phyloP scores from a whole-genome alignment of 2,888 invertebrate species.

The Acanthoscelides obtectus region DNA sequence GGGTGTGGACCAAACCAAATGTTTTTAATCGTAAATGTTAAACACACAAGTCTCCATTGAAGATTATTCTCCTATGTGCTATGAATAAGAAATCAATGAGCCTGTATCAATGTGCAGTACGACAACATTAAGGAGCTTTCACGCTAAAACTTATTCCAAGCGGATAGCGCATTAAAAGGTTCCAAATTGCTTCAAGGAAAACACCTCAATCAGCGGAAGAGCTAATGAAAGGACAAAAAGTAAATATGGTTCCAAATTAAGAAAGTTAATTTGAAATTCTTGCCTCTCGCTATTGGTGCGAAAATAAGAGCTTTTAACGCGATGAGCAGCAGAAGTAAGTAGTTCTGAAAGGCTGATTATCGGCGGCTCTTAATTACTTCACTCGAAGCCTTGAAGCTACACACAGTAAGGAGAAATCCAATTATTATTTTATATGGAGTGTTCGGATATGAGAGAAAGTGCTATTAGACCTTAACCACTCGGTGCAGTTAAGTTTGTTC shows the following conservation, averaged over 20 bases:
- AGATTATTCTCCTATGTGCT: too few relatives aligned
- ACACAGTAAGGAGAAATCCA: background rate
- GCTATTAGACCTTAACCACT: too few relatives aligned
- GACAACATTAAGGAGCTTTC: too few relatives aligned
- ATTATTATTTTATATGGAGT: background rate
- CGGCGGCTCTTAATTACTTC: background rate
- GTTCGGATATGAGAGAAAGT: too few relatives aligned
- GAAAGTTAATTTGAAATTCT: background rate
- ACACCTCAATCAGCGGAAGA: background rate
- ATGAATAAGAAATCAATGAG: too few relatives aligned
- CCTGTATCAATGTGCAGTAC: too few relatives aligned
- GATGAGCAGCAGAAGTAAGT: background rate
- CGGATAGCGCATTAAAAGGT: background rate
- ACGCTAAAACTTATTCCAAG: background rate
- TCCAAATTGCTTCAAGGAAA: background rate
- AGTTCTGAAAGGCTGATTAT: background rate
- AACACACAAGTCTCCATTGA: too few relatives aligned
- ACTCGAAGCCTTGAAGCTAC: background rate
- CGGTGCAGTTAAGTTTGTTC: too few relatives aligned
- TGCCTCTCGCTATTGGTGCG: background rate
- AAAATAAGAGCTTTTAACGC: background rate
- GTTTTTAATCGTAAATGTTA: too few relatives aligned
- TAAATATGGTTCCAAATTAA: background rate
- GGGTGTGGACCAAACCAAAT: too few relatives aligned
- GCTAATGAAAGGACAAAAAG: background rate